phyloP scores from a whole-genome alignment of 1,140 invertebrate species.

The Bicyclus anynana region DNA sequence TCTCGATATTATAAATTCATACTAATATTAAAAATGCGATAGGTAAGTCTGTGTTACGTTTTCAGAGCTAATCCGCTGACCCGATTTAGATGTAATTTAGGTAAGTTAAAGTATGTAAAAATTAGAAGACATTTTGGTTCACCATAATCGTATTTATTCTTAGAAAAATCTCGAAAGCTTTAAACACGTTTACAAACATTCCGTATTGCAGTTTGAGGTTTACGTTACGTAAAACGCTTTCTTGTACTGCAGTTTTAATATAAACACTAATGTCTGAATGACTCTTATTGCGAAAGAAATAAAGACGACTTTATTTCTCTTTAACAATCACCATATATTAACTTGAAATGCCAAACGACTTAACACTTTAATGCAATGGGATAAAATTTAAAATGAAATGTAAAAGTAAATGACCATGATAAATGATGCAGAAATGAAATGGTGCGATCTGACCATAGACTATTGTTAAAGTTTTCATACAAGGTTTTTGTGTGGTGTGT shows the following conservation, averaged over 20 bases:
- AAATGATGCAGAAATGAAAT: not conserved
- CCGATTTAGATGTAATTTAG: too few species aligned
- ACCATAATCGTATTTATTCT: too few species aligned
- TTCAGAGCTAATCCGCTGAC: too few species aligned
- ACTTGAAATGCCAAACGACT: not conserved
- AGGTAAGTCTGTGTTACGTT: too few species aligned
- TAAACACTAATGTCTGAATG: not conserved
- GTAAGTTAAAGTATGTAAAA: too few species aligned
- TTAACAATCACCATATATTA: too few species aligned
- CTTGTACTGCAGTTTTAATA: not conserved
- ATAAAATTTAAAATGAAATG: not conserved
- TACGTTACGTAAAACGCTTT: not conserved
- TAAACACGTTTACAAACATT: not conserved
- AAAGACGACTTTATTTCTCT: not conserved
- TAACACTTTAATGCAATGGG: not conserved
- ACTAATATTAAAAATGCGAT: too few species aligned
- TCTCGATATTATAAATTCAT: too few species aligned
- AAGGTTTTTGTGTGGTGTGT: not conserved
- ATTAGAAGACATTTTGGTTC: too few species aligned
- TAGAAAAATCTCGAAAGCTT: too few species aligned
- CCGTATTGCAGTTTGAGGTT: not conserved
- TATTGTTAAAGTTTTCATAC: not conserved
- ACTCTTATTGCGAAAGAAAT: not conserved
- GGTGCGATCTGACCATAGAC: not conserved
- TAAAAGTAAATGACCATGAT: not conserved